A percentile compares a stretch with the other conserved stretches of the same genome.
Evolutionary conservation across 2,797 vertebrate genomes (phyloP).

Genomic region (Eulemur rubriventer): DNA sequence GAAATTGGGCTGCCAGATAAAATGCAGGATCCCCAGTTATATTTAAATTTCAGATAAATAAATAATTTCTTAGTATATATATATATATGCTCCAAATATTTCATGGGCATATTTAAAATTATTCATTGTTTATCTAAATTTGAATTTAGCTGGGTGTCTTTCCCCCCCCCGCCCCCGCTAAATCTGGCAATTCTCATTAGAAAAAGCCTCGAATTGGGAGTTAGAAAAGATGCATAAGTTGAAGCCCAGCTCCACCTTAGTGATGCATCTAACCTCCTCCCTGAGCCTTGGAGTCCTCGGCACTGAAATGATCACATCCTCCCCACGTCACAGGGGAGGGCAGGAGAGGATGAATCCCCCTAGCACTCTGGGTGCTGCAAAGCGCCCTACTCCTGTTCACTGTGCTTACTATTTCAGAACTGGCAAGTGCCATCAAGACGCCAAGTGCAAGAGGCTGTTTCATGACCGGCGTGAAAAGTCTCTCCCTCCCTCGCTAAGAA

Average conservation of each 20-base stretch:
- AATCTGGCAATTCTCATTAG: neutral
- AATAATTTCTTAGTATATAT: neutral
- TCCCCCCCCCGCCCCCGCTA: neutral
- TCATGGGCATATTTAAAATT: neutral
- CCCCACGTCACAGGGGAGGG: fast-evolving
- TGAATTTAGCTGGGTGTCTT: neutral
- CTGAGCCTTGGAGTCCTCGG: too few relatives aligned
- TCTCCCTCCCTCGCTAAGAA: neutral
- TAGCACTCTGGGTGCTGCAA: fast-evolving
- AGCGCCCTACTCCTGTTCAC: neutral
- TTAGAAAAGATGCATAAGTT: neutral
- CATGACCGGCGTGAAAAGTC: neutral
- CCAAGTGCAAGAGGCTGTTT: neutral
- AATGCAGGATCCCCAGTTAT: neutral
- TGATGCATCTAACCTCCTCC: too few relatives aligned
- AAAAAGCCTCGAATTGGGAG: neutral
- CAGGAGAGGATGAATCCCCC: fast-evolving
- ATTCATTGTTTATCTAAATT: neutral
- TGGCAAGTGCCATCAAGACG: neutral
- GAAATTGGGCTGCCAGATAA: neutral
- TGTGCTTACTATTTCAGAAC: neutral
- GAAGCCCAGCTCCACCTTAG: neutral
- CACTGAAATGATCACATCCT: neutral
- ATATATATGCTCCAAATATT: neutral
- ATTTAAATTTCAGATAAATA: neutral